These are phyloP conservation scores for Biston stratarius DNA, from an alignment of 2,888 invertebrate species.

Conservation along the genomic window DNA sequence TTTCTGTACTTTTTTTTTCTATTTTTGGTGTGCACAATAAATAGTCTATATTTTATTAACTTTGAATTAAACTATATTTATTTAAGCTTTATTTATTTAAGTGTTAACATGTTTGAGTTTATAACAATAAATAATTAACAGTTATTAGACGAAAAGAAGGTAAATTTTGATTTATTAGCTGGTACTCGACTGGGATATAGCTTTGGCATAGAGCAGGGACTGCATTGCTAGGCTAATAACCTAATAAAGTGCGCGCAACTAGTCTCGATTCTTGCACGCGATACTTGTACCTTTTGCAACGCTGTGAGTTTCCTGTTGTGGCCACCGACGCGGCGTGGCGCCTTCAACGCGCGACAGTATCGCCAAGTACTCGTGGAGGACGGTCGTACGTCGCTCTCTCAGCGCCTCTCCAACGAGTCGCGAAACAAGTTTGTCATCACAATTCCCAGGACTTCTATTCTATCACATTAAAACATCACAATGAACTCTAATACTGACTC, in stretches of 20 bases:
- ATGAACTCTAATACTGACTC: constrained; percentile 67
- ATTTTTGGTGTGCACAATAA: too few relatives aligned
- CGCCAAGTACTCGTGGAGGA: constrained; percentile 64
- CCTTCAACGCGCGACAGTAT: constrained; percentile 71
- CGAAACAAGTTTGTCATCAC: constrained; percentile 79
- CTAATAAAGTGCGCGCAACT: constrained; percentile 58
- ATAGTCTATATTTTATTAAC: too few relatives aligned
- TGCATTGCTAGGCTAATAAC: constrained; percentile 55
- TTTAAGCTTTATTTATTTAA: too few relatives aligned
- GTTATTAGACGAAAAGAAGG: too few relatives aligned
- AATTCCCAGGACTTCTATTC: constrained; percentile 49
- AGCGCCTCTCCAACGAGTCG: constrained; percentile 51
- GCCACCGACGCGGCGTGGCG: constrained; percentile 68
- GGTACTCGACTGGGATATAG: constrained; percentile 28
- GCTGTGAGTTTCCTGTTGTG: constrained; percentile 63
- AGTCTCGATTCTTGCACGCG: constrained; percentile 66
- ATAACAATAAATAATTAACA: too few relatives aligned
- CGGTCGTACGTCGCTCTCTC: constrained; percentile 67
- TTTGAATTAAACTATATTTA: too few relatives aligned
- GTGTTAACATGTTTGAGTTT: too few relatives aligned
- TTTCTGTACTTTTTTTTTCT: too few relatives aligned
- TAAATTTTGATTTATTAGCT: too few relatives aligned
- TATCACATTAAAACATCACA: constrained; percentile 55
- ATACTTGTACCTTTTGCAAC: constrained; percentile 51
- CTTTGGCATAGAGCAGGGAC: constrained; percentile 36